Base-by-base conservation (phyloP, 2,797 vertebrate genomes). In the Cichlasoma orientale region DNA sequence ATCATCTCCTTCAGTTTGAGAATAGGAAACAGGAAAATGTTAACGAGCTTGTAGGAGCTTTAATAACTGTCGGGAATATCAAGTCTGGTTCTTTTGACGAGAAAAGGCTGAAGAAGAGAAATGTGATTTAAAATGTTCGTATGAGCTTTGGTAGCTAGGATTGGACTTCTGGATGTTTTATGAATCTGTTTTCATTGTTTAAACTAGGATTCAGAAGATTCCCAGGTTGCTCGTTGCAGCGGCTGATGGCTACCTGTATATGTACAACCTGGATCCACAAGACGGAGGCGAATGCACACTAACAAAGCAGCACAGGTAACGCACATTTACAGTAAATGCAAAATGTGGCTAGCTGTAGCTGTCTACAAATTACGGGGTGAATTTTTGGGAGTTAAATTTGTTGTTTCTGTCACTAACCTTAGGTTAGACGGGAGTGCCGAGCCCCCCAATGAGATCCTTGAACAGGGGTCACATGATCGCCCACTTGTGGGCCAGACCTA, bases 211-310 rank as follows among this genome's bases (percentile, higher is more conserved):
- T 89, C 98, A 99, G 93, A 99, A 99, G 94, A 98, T 99, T 75
- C 98, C 98, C 47, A 95, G 97, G 50, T 92, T 99, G 77, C 85
- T 99, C 81, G 98, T 99, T 44, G 98, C 97, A 14, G 98, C 98
- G 0, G 96, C 98, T 1, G 98, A 99, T 27, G 98, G 98, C 0
- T 99, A 98, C 92, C 91, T 99, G 58, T 99, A 99, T 89, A 96
- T 99, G 92, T 99, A 99, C 93, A 99, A 99, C 94, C 91, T 99
- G 88, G 98, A 99, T 89, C 98, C 98, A 33, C 98, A 99, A 76
- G 98, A 99, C 47, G 98, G 98, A 3, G 98, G 98, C 3, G 98
- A 99, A 82, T 99, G 98, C 83, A 98, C 98, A 11, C 93, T 99
- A 77, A 99, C 98, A 97, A 99, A 99, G 86, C 98, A 99, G 93